Percentiles rank a stretch among this genome's conserved stretches.
Evolutionary conservation across 2,888 invertebrate genomes (phyloP).

Genomic region (Orthosia cruda): DNA sequence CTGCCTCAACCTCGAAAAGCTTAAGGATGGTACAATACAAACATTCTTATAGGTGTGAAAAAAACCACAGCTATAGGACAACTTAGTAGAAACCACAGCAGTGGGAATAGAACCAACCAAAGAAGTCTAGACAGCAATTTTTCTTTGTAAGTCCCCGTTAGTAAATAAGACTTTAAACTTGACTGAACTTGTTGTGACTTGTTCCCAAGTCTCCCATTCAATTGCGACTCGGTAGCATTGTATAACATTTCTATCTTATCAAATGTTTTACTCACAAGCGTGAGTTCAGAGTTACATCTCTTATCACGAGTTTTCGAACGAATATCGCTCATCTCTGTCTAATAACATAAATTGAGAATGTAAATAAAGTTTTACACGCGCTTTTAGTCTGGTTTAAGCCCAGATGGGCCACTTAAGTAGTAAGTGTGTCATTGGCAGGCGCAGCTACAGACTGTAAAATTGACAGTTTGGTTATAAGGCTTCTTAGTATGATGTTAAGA

Average conservation of each 20-base stretch:
- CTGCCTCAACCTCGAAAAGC: neutral
- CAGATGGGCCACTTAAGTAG: conserved; percentile 12
- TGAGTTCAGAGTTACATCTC: conserved; percentile 45
- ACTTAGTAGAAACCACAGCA: neutral
- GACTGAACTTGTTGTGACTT: conserved; percentile 36
- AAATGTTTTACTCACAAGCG: conserved; percentile 48
- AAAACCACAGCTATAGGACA: neutral
- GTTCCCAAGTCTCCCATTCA: conserved; percentile 49
- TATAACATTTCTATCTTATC: conserved; percentile 59
- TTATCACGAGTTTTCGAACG: conserved; percentile 59
- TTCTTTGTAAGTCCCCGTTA: conserved; percentile 8
- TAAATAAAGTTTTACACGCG: conserved; percentile 44
- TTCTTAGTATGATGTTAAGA: conserved; percentile 6
- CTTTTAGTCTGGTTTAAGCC: conserved; percentile 22
- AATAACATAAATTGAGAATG: conserved; percentile 26
- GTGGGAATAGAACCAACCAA: neutral
- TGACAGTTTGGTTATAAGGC: conserved; percentile 30
- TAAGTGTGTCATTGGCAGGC: conserved; percentile 41
- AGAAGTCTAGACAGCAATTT: neutral
- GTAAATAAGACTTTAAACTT: conserved; percentile 42
- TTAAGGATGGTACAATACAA: neutral
- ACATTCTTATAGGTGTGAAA: neutral
- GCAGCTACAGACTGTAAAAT: conserved; percentile 33
- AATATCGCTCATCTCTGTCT: conserved; percentile 32
- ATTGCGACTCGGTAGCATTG: conserved; percentile 48